Evolutionary conservation across 2,113 vertebrate species (phyloP), one percentile per base, ranked within the genome.

Genomic region (Pseudorasbora parva): DNA sequence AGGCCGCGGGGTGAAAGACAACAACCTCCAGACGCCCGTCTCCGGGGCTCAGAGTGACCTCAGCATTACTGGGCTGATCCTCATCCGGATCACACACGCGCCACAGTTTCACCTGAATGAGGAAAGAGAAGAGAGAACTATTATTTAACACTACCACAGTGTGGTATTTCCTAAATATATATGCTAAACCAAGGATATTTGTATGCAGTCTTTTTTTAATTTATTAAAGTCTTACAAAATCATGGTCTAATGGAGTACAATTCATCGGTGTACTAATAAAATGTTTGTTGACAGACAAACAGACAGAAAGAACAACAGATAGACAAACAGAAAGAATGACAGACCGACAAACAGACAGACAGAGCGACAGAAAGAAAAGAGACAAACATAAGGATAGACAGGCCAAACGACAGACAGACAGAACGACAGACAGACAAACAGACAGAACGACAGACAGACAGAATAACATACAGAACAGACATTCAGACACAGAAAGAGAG

Each of bases 51-150:
- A 99, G 90, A 10, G 93, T 93, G 59, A 95, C 85, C 43, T 94
- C 94, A 0, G 94, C 86, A 0, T 2, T 78, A 0, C 81, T 2
- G 0, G 96, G 92, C 85, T 94, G 69, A 23, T 91, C 90, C 84
- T 91, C 91, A 73, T 91, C 83, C 0, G 91, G 78, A 9, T 93
- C 79, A 0, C 92, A 91, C 84, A 98, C 81, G 33, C 87, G 93
- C 98, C 98, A 99, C 78, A 99, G 84, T 89, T 97, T 99, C 87
- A 98, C 95, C 98, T 99, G 90, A 6, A 73, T 0, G 15, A 21
- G 41, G 8, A 49, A 1, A 56, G 27, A 78, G 5, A 57, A 78
- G 10, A 66, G 7, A 27, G 1, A 60, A 14, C 5, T 4, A 25
- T 62, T 27, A 62, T 14, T 27, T 6, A 60, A 60, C 59, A 27